Evolutionary conservation across 1,140 invertebrate species (phyloP).

Genomic region (Zaprionus taronus): DNA sequence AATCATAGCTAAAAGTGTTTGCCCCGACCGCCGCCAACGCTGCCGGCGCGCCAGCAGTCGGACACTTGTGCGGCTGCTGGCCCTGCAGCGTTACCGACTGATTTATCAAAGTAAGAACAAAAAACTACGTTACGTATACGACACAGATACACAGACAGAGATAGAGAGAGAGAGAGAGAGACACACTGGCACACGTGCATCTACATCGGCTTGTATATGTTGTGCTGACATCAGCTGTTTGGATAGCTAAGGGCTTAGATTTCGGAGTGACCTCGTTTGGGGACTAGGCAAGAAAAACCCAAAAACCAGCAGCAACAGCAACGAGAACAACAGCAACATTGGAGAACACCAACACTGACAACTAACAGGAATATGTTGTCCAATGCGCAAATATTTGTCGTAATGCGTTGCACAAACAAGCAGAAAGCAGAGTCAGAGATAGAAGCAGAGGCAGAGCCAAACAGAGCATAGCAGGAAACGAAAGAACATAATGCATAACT

Average conservation of each 20-base stretch:
- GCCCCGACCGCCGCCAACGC: constrained; percentile 3
- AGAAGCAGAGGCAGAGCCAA: neutral
- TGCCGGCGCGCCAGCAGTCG: constrained; percentile 10
- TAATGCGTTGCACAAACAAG: constrained; percentile 54
- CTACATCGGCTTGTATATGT: constrained; percentile 18
- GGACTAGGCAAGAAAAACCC: constrained; percentile 36
- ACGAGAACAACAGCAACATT: neutral
- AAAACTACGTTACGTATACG: constrained; percentile 30
- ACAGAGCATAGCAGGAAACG: constrained; percentile 28
- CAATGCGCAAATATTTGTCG: constrained; percentile 54
- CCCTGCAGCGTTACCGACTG: constrained; percentile 30
- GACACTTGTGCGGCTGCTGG: constrained; percentile 43
- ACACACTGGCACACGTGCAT: neutral
- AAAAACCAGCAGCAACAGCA: constrained; percentile 21
- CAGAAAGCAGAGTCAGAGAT: constrained; percentile 8
- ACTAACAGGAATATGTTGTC: constrained; percentile 43
- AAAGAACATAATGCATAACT: constrained; percentile 49
- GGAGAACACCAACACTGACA: constrained; percentile 11
- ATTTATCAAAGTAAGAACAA: constrained; percentile 49
- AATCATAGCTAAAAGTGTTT: constrained; percentile 50
- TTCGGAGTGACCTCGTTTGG: constrained; percentile 48
- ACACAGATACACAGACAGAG: neutral
- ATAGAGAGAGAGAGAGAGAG: neutral
- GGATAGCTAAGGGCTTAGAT: constrained; percentile 48
- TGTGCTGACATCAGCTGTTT: constrained; percentile 57